Evolutionary conservation across 2,888 invertebrate genomes (phyloP).

Genomic region (Uloborus plumipes): DNA sequence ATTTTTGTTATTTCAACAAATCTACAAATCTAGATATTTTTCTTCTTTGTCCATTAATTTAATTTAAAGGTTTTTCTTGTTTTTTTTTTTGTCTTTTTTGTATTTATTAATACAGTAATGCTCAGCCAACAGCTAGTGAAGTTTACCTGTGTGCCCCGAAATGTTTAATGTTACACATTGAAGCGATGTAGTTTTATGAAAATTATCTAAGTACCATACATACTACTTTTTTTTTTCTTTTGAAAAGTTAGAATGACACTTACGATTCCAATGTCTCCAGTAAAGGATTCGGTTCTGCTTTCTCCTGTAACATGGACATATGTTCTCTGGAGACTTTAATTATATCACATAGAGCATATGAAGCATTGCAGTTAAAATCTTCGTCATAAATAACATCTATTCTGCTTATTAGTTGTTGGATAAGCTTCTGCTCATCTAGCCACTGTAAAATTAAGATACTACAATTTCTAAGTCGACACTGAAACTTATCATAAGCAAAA

Average conservation of each 20-base stretch:
- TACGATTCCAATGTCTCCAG: slow-evolving; percentile 82
- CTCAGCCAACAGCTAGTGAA: too few species aligned
- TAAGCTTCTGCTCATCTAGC: slow-evolving; percentile 88
- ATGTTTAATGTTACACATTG: too few species aligned
- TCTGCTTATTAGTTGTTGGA: slow-evolving; percentile 82
- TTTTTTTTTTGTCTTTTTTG: too few species aligned
- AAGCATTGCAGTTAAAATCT: slow-evolving; percentile 87
- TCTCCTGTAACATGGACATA: slow-evolving; percentile 72
- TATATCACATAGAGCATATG: slow-evolving; percentile 90
- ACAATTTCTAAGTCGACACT: neutral
- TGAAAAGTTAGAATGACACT: slow-evolving; percentile 69
- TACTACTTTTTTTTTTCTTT: too few species aligned
- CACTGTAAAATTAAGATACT: slow-evolving; percentile 77
- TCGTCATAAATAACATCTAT: slow-evolving; percentile 79
- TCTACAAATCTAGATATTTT: too few species aligned
- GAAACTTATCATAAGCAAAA: neutral
- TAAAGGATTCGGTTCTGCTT: slow-evolving; percentile 80
- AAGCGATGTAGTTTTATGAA: too few species aligned
- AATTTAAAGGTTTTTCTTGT: too few species aligned
- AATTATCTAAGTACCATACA: too few species aligned
- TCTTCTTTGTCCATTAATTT: too few species aligned
- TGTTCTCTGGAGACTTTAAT: slow-evolving; percentile 66
- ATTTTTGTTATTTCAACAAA: too few species aligned
- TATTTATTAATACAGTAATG: too few species aligned
- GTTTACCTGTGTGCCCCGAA: too few species aligned